A percentile compares a stretch with the other conserved stretches of the same genome.
Evolutionary conservation across 2,888 invertebrate genomes (phyloP).

Genomic region (Rhimphoctona megacephalus): DNA sequence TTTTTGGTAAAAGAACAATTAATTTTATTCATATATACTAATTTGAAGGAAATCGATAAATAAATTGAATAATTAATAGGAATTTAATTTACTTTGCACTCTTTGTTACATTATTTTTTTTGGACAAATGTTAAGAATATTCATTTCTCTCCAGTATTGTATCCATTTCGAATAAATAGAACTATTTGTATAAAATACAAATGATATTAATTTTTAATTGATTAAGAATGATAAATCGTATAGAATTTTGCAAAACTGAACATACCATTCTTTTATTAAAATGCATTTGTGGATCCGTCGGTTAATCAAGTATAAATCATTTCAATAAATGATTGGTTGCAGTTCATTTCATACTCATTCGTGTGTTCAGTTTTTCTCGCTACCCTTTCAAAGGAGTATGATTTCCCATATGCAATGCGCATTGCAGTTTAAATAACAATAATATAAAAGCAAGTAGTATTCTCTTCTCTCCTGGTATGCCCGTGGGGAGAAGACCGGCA

Average conservation of each 20-base stretch:
- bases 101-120: too few species aligned
- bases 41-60: too few species aligned
- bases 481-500: slow-evolving; percentile 26
- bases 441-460: slow-evolving; percentile 36
- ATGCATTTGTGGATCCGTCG: not conserved
- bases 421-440: slow-evolving; percentile 40
- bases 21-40: too few species aligned
- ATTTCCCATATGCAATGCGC: slow-evolving; percentile 22
- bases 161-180: not conserved
- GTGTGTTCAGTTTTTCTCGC: not conserved
- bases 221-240: not conserved
- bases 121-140: too few species aligned
- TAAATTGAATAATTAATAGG: too few species aligned
- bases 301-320: not conserved
- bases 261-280: not conserved
- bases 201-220: too few species aligned
- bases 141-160: not conserved
- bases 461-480: slow-evolving; percentile 8
- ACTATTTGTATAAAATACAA: too few species aligned
- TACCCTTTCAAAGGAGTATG: not conserved
- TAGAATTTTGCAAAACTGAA: not conserved
- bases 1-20: not conserved
- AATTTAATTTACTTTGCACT: too few species aligned
- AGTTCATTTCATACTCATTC: not conserved
- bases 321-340: not conserved